A percentile compares a stretch with the other conserved stretches of the same genome.
phyloP scores from a whole-genome alignment of 1,140 invertebrate species.

The Chrysomallon squamiferum region DNA sequence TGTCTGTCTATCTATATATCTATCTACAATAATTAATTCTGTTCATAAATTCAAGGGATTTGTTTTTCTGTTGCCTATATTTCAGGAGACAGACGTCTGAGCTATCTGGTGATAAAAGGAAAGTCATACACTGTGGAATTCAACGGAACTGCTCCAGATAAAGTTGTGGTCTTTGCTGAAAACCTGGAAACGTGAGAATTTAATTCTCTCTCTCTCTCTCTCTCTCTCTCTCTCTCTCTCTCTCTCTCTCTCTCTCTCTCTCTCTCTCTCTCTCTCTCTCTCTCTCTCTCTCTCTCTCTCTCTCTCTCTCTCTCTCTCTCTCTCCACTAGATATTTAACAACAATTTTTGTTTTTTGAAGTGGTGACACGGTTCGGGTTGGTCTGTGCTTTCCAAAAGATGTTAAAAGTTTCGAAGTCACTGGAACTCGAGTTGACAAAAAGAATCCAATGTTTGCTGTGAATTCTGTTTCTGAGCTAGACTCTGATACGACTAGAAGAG shows the following conservation, averaged over 20 bases:
- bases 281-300: too few relatives aligned
- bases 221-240: too few relatives aligned
- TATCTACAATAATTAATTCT: too few relatives aligned
- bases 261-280: too few relatives aligned
- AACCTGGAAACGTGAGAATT: neutral
- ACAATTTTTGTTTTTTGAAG: too few relatives aligned
- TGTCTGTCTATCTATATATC: too few relatives aligned
- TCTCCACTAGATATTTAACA: too few relatives aligned
- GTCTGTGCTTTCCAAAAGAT: neutral
- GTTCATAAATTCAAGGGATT: too few relatives aligned
- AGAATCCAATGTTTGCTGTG: neutral
- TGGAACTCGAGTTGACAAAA: too few relatives aligned
- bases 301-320: too few relatives aligned
- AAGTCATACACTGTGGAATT: constrained; percentile 1
- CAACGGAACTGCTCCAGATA: neutral
- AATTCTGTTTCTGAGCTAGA: neutral
- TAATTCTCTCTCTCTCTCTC: neutral
- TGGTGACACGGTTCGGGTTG: neutral
- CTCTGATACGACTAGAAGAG: neutral
- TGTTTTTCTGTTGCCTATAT: too few relatives aligned
- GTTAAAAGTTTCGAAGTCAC: neutral
- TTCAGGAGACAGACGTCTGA: neutral
- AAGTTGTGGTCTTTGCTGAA: neutral
- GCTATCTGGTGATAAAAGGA: neutral
- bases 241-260: too few relatives aligned